Conservation (phyloP, 2,888 invertebrate species). For the Lordiphosa andalusiaca region DNA sequence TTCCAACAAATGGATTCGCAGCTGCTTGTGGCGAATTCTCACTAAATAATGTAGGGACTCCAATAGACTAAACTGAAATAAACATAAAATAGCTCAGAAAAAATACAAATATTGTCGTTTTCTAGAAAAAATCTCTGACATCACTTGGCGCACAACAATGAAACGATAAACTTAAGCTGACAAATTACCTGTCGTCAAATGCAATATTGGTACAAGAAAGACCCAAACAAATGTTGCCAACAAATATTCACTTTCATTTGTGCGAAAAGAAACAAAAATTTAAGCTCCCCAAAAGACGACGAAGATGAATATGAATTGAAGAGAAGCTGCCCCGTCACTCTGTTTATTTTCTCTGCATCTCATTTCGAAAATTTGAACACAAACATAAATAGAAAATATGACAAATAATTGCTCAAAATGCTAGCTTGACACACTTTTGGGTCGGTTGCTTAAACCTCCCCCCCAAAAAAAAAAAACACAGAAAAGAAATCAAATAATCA, state of each 20-base stretch:
- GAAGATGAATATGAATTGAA: slow-evolving; percentile 42
- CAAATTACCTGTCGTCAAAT: slow-evolving; percentile 26
- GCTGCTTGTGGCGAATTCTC: too few relatives aligned
- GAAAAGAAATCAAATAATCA: too few relatives aligned
- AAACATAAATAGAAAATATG: slow-evolving; percentile 57
- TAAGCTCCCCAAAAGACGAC: slow-evolving; percentile 30
- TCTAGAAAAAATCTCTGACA: slow-evolving; percentile 20
- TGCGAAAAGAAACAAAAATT: slow-evolving; percentile 29
- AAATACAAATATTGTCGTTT: slow-evolving; percentile 4
- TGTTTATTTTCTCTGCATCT: slow-evolving; percentile 64
- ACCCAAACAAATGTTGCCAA: slow-evolving; percentile 14
- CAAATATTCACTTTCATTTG: slow-evolving; percentile 67
- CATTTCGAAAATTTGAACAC: slow-evolving; percentile 34
- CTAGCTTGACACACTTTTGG: slow-evolving; percentile 70
- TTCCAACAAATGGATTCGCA: too few relatives aligned
- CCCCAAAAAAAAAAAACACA: slow-evolving; percentile 29
- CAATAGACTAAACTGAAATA: too few relatives aligned
- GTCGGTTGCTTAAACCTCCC: slow-evolving; percentile 14
- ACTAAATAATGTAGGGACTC: too few relatives aligned
- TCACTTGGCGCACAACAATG: slow-evolving; percentile 20
- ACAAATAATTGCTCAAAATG: slow-evolving; percentile 67
- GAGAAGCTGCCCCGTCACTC: slow-evolving; percentile 52
- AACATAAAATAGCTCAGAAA: neutral
- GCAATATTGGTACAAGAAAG: slow-evolving; percentile 13
- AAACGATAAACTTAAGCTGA: slow-evolving; percentile 35